A percentile compares a stretch with the other conserved stretches of the same genome.
Evolutionary conservation across 2,888 invertebrate species (phyloP).

Genomic region (Mythimna loreyi): DNA sequence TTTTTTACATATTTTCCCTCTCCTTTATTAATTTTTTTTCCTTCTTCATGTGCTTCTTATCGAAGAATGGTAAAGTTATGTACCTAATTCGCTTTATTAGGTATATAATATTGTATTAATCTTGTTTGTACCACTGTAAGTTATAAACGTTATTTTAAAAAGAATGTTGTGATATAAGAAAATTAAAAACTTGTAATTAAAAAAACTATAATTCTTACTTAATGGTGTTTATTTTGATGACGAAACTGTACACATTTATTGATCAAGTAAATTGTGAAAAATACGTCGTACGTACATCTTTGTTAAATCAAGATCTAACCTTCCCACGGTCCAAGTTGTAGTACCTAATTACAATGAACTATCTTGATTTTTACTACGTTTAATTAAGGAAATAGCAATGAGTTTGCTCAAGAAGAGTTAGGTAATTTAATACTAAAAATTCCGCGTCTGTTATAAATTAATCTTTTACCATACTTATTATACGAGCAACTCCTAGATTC

Average conservation of each 20-base stretch:
- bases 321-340: conserved; percentile 38
- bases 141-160: not conserved
- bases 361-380: conserved; percentile 5
- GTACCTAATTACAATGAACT: conserved; percentile 9
- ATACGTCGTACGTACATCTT: conserved; percentile 24
- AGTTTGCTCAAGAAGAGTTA: conserved; percentile 22
- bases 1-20: not conserved
- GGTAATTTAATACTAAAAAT: not conserved
- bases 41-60: not conserved
- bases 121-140: not conserved
- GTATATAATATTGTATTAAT: not conserved
- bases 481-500: not conserved
- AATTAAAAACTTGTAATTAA: not conserved
- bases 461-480: not conserved
- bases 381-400: conserved; percentile 28
- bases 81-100: not conserved
- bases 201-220: not conserved
- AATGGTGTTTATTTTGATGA: conserved; percentile 20
- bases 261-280: conserved; percentile 6
- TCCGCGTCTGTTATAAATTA: not conserved
- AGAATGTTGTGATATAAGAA: not conserved
- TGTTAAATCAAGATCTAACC: conserved; percentile 44
- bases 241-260: not conserved
- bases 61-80: not conserved
- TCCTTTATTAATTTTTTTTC: not conserved